phyloP scores from a whole-genome alignment of 1,140 invertebrate genomes.

The Macrobrachium rosenbergii region DNA sequence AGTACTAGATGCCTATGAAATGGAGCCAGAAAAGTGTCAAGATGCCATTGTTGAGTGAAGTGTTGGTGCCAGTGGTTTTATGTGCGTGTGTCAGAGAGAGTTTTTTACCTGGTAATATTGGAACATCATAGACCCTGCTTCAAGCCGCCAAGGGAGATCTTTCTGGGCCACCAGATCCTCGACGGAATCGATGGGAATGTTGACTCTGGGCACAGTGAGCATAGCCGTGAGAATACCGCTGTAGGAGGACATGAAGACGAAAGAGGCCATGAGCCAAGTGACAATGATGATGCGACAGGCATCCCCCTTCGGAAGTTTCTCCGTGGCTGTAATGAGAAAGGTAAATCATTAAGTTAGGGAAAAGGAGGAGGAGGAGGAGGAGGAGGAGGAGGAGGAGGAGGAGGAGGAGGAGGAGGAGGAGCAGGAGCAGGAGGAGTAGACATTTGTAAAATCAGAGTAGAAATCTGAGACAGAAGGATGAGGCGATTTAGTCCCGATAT shows the following conservation, averaged over 20 bases:
- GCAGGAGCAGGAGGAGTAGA: too few relatives aligned
- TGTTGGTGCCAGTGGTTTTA: too few relatives aligned
- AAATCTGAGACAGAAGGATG: too few relatives aligned
- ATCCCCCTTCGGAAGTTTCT: neutral
- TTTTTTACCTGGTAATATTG: conserved; percentile 17
- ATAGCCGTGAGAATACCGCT: conserved; percentile 34
- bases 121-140: conserved; percentile 24
- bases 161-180: conserved; percentile 29
- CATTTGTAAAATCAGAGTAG: too few relatives aligned
- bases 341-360: too few relatives aligned
- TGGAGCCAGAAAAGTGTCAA: neutral
- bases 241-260: conserved; percentile 47
- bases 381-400: too few relatives aligned
- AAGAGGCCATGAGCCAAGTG: conserved; percentile 31
- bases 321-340: neutral
- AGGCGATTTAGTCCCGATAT: too few relatives aligned
- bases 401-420: too few relatives aligned
- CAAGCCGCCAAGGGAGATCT: conserved; percentile 24
- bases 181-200: conserved; percentile 30
- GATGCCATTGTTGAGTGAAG: too few relatives aligned
- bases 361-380: too few relatives aligned
- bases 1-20: too few relatives aligned
- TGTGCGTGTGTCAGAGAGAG: neutral
- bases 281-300: conserved; percentile 1
- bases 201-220: conserved; percentile 36